These are phyloP conservation scores for Scleropages formosus DNA, from an alignment of 2,797 vertebrate species.

Conservation along the genomic window DNA sequence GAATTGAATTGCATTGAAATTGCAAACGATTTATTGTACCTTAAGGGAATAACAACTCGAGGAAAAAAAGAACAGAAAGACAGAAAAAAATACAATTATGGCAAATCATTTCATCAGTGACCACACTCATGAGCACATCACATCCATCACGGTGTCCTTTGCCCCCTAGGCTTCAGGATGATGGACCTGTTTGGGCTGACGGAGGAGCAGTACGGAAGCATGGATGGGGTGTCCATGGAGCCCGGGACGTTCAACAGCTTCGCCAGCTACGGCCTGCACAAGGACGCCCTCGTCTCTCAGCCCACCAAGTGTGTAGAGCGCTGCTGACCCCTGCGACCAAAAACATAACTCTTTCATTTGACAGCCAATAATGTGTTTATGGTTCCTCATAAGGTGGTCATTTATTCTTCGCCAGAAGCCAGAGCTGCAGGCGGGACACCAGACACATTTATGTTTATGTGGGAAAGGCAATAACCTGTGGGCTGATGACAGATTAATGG, in stretches of 20 bases:
- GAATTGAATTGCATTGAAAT: no score
- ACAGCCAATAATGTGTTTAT: not conserved
- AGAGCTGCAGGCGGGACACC: not conserved
- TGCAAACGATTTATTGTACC: no score
- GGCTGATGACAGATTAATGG: not conserved
- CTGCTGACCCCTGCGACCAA: not conserved
- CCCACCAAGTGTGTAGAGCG: constrained; percentile 80
- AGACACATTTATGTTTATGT: not conserved
- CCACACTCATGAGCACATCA: no score
- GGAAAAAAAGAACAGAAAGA: no score
- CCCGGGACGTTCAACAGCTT: constrained; percentile 93
- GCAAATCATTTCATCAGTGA: no score
- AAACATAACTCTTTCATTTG: not conserved
- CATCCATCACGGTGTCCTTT: constrained; percentile 9
- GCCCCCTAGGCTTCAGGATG: constrained; percentile 86
- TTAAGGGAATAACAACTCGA: no score
- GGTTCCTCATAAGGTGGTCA: not conserved
- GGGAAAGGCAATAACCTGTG: not conserved
- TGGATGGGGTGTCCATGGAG: constrained; percentile 89
- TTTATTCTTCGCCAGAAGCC: not conserved
- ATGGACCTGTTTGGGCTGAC: constrained; percentile 94
- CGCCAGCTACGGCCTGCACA: constrained; percentile 83
- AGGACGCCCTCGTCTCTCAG: constrained; percentile 82
- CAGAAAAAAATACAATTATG: no score
- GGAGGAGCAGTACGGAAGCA: constrained; percentile 79